Evolutionary conservation across 2,888 invertebrate species (phyloP).

Genomic region (Platerodrilus igneus): DNA sequence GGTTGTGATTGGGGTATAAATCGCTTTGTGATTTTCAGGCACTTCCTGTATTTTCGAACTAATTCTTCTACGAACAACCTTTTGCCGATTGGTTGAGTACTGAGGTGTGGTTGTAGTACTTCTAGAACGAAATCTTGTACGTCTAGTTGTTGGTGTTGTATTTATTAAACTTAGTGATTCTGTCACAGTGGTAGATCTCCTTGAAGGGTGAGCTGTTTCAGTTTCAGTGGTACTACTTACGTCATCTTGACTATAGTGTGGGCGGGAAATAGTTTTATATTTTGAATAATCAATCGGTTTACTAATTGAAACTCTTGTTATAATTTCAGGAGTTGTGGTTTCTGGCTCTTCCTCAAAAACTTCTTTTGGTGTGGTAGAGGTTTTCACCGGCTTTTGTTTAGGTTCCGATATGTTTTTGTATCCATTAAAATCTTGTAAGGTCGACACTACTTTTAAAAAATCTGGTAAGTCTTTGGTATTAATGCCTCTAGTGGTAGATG

Average conservation of each 20-base stretch:
- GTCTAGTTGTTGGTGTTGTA: background rate
- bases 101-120: constrained; percentile 13
- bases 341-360: constrained; percentile 12
- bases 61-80: constrained; percentile 9
- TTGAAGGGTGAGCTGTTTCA: constrained; percentile 4
- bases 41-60: constrained; percentile 17
- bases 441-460: constrained; percentile 40
- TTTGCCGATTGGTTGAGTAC: no score
- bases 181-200: constrained; percentile 12
- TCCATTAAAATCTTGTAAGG: constrained; percentile 27
- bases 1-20: constrained; percentile 30
- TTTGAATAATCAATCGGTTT: constrained; percentile 44
- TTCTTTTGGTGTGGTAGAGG: constrained; percentile 22
- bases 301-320: constrained; percentile 39
- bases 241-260: constrained; percentile 30
- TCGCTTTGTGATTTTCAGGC: constrained; percentile 27
- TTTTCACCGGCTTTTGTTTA: constrained; percentile 27
- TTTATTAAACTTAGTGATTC: background rate
- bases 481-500: constrained; percentile 22
- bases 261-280: constrained; percentile 43
- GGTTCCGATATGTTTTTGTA: constrained; percentile 36
- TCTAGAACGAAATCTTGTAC: constrained; percentile 12
- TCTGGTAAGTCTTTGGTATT: no score
- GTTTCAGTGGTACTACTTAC: constrained; percentile 4
- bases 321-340: no score